Evolutionary conservation across 1,140 invertebrate genomes (phyloP), one percentile per base, ranked within the genome.

Genomic region (Anastrepha obliqua): DNA sequence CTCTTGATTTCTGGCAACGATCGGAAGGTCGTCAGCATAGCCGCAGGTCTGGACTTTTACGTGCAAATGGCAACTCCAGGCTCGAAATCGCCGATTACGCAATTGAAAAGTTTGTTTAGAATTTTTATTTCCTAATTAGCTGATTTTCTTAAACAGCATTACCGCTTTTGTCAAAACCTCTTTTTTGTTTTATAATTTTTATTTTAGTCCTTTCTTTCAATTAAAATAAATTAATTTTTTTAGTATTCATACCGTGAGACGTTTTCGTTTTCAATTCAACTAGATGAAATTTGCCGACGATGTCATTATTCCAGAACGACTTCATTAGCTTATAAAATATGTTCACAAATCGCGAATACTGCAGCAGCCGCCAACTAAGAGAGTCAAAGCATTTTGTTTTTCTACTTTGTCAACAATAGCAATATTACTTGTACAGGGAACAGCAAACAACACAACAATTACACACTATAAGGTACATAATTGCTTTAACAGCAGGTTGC

Each of bases 401-500:
- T 67, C 3, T 11, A 67, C 11, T 47, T 74, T 74, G 70, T n/a
- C 39, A 74, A 74, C n/a, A 47, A 74, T 44, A 74, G 17, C 13
- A 29, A 51, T 47, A 74, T 51, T 51, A 51, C 70, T 7, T 7
- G 0, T 29, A 42, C 39, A 44, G 39, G 9, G 39, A 11, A 13
- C 11, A 70, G 13, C 44, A 74, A 74, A 51, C 13, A 51, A 74
- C 65, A 67, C 7, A 58, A 67, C 65, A 67, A 42, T 67, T 67
- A 42, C 29, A 29, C 2, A 6, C 42, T 7, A 51, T 47, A 74
- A 44, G 42, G 47, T 44, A 51, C 67, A 47, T 74, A 74, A 74
- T 74, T 74, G 44, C 70, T 47, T 74, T 74, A 74, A 74, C 70
- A 74, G 70, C 44, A 74, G 70, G 39, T 74, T 74, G 70, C 8